These are phyloP conservation scores for Onchidella celtica DNA, from an alignment of 2,888 invertebrate species.

Conservation along the genomic window DNA sequence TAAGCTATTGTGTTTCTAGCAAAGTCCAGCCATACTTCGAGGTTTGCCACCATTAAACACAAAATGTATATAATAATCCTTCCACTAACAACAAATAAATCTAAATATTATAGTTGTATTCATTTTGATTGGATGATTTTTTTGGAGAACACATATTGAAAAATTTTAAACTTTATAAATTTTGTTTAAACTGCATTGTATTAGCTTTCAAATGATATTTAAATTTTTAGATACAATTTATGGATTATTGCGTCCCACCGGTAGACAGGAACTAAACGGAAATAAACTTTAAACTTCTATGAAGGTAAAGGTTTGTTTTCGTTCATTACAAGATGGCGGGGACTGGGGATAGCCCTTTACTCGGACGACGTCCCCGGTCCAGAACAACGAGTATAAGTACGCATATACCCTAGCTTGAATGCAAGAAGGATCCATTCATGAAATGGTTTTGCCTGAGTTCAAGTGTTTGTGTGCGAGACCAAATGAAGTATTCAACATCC, in stretches of 20 bases:
- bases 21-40: no score
- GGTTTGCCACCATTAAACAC: no score
- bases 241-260: no score
- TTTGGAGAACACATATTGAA: neutral
- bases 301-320: conserved; percentile 37
- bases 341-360: conserved; percentile 6
- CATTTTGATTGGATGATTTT: neutral
- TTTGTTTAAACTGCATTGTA: neutral
- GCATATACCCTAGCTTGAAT: no score
- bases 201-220: no score
- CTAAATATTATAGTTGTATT: neutral
- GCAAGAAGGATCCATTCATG: no score
- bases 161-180: neutral
- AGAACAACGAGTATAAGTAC: conserved; percentile 36
- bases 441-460: no score
- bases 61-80: conserved; percentile 6
- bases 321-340: conserved; percentile 18
- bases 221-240: neutral
- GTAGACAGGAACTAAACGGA: conserved; percentile 32
- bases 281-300: neutral
- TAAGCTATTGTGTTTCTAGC: no score
- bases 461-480: no score
- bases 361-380: conserved; percentile 7
- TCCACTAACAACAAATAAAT: conserved; percentile 53
- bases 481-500: no score